These are phyloP conservation scores for Rhizomys pruinosus DNA, from an alignment of 2,113 vertebrate genomes.

Conservation along the genomic window DNA sequence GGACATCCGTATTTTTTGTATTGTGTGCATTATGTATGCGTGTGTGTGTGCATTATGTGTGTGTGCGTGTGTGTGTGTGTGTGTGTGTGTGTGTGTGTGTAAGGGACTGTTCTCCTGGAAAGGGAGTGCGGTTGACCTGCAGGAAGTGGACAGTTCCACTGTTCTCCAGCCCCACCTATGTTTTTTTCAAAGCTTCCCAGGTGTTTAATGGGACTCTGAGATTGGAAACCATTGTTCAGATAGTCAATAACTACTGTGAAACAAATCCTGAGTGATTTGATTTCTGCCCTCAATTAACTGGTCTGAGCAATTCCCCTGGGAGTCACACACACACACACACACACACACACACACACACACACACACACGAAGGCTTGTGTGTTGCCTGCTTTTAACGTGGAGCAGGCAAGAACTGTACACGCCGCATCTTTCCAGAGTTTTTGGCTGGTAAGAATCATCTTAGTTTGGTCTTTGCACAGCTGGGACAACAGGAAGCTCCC, in stretches of 20 bases:
- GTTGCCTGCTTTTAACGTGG: background rate
- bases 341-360: too few species aligned
- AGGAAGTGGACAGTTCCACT: background rate
- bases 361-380: background rate
- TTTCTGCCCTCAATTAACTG: background rate
- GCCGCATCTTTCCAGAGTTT: background rate
- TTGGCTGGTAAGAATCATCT: background rate
- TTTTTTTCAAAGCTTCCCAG: background rate
- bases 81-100: background rate
- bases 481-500: background rate
- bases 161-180: background rate
- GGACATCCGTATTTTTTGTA: too few species aligned
- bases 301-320: background rate
- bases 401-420: background rate
- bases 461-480: background rate
- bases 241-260: background rate
- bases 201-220: background rate
- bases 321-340: too few species aligned
- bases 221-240: background rate
- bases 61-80: background rate
- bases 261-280: background rate
- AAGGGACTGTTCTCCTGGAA: background rate
- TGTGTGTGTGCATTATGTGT: rapidly evolving
- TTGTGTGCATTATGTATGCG: too few species aligned
- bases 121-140: background rate